phyloP scores from a whole-genome alignment of 2,888 invertebrate genomes.

The Metacarcinus magister region DNA sequence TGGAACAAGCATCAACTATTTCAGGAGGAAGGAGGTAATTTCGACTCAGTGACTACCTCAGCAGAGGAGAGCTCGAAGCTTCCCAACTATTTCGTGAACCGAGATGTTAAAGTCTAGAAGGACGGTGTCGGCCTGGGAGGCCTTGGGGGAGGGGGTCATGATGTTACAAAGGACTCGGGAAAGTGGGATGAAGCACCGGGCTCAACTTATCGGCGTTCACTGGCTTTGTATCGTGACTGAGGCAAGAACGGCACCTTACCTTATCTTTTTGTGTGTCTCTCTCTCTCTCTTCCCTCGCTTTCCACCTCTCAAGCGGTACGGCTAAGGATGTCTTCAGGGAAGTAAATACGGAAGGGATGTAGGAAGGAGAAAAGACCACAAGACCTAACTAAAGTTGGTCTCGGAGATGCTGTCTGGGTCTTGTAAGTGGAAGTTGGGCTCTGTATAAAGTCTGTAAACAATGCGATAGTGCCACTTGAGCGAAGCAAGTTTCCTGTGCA shows the following conservation, averaged over 20 bases:
- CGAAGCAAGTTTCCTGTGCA: not conserved
- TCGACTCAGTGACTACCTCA: constrained; percentile 43
- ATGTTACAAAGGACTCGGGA: not conserved
- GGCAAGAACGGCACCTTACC: not conserved
- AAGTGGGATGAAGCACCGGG: constrained; percentile 22
- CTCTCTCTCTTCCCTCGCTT: not conserved
- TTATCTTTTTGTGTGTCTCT: not conserved
- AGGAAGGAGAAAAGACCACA: not conserved
- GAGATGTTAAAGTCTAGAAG: constrained; percentile 18
- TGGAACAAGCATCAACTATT: constrained; percentile 40
- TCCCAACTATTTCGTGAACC: constrained; percentile 41
- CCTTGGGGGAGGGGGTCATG: not conserved
- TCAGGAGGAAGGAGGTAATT: constrained; percentile 26
- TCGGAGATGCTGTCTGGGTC: not conserved
- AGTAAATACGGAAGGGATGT: not conserved
- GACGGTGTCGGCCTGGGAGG: not conserved
- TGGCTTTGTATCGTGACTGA: not conserved
- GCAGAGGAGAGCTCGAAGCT: constrained; percentile 7
- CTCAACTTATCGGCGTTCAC: not conserved
- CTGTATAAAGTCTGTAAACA: not conserved
- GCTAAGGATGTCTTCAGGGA: not conserved
- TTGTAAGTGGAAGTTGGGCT: not conserved
- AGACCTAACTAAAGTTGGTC: not conserved
- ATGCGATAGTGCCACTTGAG: not conserved
- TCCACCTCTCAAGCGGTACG: not conserved